A percentile compares a stretch with the other conserved stretches of the same genome.
Evolutionary conservation across 2,113 vertebrate species (phyloP).

Genomic region (Suncus etruscus): DNA sequence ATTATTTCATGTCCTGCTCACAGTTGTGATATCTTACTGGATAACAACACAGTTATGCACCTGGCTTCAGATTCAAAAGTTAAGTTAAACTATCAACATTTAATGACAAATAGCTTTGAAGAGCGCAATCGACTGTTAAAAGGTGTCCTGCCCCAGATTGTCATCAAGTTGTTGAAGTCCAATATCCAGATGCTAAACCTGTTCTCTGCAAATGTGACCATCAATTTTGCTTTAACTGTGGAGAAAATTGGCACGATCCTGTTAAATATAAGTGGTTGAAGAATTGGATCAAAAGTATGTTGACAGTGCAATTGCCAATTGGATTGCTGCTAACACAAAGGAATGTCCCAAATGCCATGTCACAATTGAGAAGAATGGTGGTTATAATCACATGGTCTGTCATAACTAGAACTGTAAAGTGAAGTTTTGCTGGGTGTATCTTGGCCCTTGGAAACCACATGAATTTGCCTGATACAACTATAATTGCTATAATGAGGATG

Average conservation of each 20-base stretch:
- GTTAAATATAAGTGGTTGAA: slow-evolving; percentile 99
- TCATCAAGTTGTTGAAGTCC: slow-evolving; percentile 99
- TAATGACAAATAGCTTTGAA: slow-evolving; percentile 99
- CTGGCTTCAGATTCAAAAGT: slow-evolving; percentile 19
- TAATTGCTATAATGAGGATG: too few species aligned
- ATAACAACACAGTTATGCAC: slow-evolving; percentile 99
- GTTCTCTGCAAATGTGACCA: slow-evolving; percentile 99
- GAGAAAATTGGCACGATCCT: slow-evolving; percentile 99
- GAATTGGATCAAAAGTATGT: slow-evolving; percentile 99
- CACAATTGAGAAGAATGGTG: slow-evolving; percentile 99
- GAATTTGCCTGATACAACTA: slow-evolving; percentile 95
- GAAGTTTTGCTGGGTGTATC: slow-evolving; percentile 99
- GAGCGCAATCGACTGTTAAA: slow-evolving; percentile 99
- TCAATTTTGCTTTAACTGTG: slow-evolving; percentile 99
- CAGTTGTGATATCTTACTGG: slow-evolving; percentile 99
- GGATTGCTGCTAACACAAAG: slow-evolving; percentile 99
- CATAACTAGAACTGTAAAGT: slow-evolving; percentile 99
- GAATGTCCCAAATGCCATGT: slow-evolving; percentile 99
- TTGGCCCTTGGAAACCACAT: slow-evolving; percentile 99
- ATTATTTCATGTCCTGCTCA: slow-evolving; percentile 99
- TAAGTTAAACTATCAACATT: slow-evolving; percentile 98
- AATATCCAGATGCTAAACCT: slow-evolving; percentile 99
- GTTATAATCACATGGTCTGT: slow-evolving; percentile 99
- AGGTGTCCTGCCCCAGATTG: slow-evolving; percentile 99
- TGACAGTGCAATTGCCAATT: slow-evolving; percentile 99